Evolutionary conservation across 2,113 vertebrate genomes (phyloP).

Genomic region (Noturus placidus): DNA sequence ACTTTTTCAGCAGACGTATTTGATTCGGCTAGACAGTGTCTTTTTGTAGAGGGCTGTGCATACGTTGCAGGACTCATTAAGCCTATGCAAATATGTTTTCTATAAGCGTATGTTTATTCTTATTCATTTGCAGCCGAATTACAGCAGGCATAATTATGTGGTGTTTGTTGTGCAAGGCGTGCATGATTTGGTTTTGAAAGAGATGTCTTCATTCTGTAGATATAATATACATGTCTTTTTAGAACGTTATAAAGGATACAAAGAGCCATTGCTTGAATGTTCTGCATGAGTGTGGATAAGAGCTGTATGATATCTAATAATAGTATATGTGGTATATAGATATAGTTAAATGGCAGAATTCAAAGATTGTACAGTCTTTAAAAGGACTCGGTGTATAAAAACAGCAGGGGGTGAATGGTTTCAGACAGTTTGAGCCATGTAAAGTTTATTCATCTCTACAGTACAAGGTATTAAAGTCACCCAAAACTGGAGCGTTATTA

Average conservation of each 20-base stretch:
- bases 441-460: background rate
- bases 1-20: background rate
- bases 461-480: background rate
- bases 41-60: background rate
- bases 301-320: background rate
- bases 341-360: background rate
- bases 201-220: background rate
- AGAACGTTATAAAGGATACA: background rate
- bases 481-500: background rate
- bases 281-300: background rate
- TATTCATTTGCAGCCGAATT: background rate
- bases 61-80: background rate
- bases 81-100: background rate
- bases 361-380: background rate
- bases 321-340: background rate
- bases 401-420: background rate
- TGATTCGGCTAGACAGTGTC: background rate
- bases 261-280: background rate
- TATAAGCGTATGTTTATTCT: background rate
- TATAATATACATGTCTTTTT: slow-evolving; percentile 15
- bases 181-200: background rate
- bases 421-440: background rate
- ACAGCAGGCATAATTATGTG: background rate
- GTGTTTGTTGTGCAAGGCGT: background rate
- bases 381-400: background rate